Evolutionary conservation across 2,113 vertebrate species (phyloP).

Genomic region (Labeo rohita): DNA sequence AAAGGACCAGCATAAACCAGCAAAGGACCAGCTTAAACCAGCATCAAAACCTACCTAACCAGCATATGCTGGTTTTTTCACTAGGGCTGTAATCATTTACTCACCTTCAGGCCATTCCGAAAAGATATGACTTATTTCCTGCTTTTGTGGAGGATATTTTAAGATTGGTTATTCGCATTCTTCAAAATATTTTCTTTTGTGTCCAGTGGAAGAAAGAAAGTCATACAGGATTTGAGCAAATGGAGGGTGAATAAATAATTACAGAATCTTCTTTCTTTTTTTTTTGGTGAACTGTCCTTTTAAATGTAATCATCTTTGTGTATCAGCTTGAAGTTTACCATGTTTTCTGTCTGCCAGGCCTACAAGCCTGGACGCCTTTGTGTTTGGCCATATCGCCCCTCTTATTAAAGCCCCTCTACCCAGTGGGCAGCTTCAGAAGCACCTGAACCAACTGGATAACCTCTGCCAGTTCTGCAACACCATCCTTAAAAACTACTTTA

Average conservation of each 20-base stretch:
- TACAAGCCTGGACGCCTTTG: constrained; percentile 93
- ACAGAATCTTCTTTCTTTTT: background rate
- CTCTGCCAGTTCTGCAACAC: constrained; percentile 90
- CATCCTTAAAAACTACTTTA: constrained; percentile 87
- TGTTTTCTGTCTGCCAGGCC: constrained; percentile 77
- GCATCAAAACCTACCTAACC: no score
- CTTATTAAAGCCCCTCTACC: constrained; percentile 89
- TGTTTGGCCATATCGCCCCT: constrained; percentile 93
- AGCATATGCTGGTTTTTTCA: no score
- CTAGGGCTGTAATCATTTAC: background rate
- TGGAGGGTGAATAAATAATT: background rate
- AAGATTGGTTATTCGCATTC: no score
- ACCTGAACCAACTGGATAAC: constrained; percentile 91
- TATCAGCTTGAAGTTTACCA: background rate
- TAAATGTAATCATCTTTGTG: background rate
- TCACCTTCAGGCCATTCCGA: background rate
- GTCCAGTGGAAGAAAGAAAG: background rate
- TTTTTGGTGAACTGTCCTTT: background rate
- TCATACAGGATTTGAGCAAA: background rate
- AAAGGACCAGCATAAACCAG: no score
- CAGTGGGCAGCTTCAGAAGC: constrained; percentile 88
- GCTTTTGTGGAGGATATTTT: background rate
- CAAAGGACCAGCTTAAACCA: no score
- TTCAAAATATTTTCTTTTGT: background rate
- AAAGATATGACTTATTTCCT: background rate